Evolutionary conservation across 2,888 invertebrate species (phyloP).

Genomic region (Polia nebulosa): DNA sequence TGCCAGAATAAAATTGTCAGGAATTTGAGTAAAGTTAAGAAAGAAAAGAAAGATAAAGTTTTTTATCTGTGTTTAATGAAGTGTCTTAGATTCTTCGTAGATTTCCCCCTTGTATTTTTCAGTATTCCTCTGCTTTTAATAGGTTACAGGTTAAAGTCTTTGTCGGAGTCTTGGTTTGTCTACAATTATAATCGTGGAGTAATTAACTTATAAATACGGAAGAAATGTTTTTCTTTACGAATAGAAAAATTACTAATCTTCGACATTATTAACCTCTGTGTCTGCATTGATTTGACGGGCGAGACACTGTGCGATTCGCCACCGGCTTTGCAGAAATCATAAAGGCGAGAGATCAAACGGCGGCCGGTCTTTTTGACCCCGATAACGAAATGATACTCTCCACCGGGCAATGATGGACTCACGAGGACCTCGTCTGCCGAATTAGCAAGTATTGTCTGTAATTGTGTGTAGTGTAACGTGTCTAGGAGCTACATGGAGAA

Average conservation of each 20-base stretch:
- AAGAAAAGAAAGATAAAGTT: no score
- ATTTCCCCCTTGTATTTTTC: background rate
- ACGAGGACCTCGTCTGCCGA: slow-evolving; percentile 62
- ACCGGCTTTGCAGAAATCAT: slow-evolving; percentile 75
- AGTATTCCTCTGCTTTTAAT: no score
- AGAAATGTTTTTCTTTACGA: no score
- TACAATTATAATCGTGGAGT: no score
- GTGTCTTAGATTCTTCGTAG: no score
- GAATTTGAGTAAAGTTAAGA: no score
- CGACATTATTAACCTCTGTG: no score
- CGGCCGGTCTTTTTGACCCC: slow-evolving; percentile 74
- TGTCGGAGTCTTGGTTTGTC: no score
- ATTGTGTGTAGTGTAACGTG: slow-evolving; percentile 19
- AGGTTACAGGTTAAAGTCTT: no score
- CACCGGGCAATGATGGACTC: slow-evolving; percentile 65
- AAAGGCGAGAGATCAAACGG: slow-evolving; percentile 83
- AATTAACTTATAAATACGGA: no score
- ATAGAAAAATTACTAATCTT: background rate
- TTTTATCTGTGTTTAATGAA: no score
- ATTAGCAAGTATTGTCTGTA: slow-evolving; percentile 65
- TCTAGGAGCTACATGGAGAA: background rate
- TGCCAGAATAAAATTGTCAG: background rate
- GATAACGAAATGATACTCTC: slow-evolving; percentile 81
- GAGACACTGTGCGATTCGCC: slow-evolving; percentile 59
- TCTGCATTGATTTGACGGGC: slow-evolving; percentile 39